Conservation (phyloP, 2,113 vertebrate species). For the Actenoides lindsayi region DNA sequence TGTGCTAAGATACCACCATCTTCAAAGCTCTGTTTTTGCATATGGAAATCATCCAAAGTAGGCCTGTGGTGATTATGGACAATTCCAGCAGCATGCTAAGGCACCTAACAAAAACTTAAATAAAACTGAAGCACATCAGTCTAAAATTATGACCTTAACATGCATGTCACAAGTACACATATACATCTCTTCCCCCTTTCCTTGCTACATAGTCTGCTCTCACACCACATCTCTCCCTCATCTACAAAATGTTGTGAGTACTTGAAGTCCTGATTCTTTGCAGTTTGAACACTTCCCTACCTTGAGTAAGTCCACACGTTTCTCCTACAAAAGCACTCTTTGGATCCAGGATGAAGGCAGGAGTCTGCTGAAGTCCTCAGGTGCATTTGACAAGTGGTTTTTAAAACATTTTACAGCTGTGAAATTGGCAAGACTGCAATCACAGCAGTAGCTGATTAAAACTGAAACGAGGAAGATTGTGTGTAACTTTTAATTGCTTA, state of each 20-base stretch:
- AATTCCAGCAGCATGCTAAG: neutral
- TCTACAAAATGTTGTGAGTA: neutral
- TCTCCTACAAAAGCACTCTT: neutral
- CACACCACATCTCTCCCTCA: neutral
- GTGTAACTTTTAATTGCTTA: neutral
- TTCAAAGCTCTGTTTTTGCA: neutral
- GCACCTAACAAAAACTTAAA: neutral
- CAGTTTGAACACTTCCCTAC: neutral
- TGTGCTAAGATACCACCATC: neutral
- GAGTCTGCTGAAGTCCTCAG: neutral
- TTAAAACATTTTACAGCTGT: neutral
- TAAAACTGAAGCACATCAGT: neutral
- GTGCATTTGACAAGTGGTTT: neutral
- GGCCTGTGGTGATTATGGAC: rapidly evolving
- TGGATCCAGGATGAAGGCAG: neutral
- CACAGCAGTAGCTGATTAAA: neutral
- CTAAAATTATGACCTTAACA: neutral
- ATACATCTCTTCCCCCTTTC: neutral
- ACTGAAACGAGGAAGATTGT: neutral
- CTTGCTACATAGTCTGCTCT: neutral
- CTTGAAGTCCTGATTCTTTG: neutral
- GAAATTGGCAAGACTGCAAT: neutral
- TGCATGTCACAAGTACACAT: rapidly evolving
- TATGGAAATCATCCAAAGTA: neutral
- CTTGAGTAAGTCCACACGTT: neutral